Base-by-base conservation (phyloP, 2,888 invertebrate species). In the Machimus atricapillus region DNA sequence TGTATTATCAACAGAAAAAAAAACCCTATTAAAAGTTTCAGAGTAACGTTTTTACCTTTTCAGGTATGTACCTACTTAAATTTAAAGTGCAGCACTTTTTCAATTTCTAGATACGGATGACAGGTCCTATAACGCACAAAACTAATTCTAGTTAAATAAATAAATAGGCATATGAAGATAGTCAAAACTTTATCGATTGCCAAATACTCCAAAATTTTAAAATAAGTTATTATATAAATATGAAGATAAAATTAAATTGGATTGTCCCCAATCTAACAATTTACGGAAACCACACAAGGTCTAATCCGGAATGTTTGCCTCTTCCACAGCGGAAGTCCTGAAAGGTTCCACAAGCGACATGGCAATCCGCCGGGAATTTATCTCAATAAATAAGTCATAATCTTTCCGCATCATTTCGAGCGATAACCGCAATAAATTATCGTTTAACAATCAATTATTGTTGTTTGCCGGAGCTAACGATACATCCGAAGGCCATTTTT, bases 361-460 rank as follows among this genome's bases (percentile, higher is more conserved):
- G 52, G 79, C 23, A 79, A 40, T 27, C 31, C 27, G 23, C 12
- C 31, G 27, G 82, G 76, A 87, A 88, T 87, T 87, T 87, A 88
- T 87, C 77, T 85, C 76, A 14, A 86, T 88, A 87, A 88, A 87
- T 88, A 88, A 87, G 88, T 87, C 87, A 85, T 87, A 87, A 88
- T 88, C 88, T 88, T 88, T 88, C 87, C 87, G 85, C 87, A 88
- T 87, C 88, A 88, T 88, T 88, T 88, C 82, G 73, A 76, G 77
- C 87, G 88, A 88, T 88, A 88, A 88, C 88, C 88, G 88, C 88
- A 88, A 88, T 88, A 88, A 88, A 88, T 88, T 88, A 88, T 88
- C 88, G 87, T 87, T 88, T 87, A 88, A 88, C 88, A 88, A 88
- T 88, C 88, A 88, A 88, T 88, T 88, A 88, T 88, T 73, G 85